phyloP scores from a whole-genome alignment of 2,113 vertebrate species.

The Otolemur garnettii region DNA sequence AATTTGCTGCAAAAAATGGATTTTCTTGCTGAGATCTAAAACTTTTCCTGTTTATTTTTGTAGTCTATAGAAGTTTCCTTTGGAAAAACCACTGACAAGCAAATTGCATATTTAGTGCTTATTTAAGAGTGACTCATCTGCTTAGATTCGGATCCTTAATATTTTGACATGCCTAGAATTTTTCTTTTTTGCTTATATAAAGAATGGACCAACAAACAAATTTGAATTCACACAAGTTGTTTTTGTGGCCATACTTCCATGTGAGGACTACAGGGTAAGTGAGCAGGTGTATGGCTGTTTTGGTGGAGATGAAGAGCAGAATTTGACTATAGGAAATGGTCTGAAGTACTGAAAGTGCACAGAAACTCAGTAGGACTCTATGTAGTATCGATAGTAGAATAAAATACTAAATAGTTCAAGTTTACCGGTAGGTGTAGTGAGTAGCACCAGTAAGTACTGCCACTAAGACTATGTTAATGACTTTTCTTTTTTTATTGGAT shows the following conservation, averaged over 20 bases:
- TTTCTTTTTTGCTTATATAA: not conserved
- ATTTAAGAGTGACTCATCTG: not conserved
- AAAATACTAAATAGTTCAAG: not conserved
- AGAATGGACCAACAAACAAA: not conserved
- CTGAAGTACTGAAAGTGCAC: not conserved
- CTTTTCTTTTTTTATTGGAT: not conserved
- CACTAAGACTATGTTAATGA: not conserved
- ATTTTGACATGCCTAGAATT: not conserved
- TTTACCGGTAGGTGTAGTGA: not conserved
- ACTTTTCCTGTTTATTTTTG: not conserved
- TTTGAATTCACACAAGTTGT: not conserved
- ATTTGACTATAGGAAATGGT: constrained; percentile 17
- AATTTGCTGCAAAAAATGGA: constrained; percentile 62
- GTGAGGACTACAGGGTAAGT: not conserved
- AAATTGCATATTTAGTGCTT: not conserved
- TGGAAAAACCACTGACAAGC: constrained; percentile 17
- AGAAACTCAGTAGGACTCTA: not conserved
- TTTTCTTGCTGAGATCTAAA: constrained; percentile 75
- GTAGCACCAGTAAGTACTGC: not conserved
- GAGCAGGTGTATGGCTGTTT: not conserved
- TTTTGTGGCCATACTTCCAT: not conserved
- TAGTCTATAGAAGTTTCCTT: constrained; percentile 26
- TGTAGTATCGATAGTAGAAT: not conserved
- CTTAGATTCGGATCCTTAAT: not conserved
- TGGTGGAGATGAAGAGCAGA: not conserved